Conservation (phyloP, 92 coral and sea anemone genomes). For the Scolanthus callimorphus region DNA sequence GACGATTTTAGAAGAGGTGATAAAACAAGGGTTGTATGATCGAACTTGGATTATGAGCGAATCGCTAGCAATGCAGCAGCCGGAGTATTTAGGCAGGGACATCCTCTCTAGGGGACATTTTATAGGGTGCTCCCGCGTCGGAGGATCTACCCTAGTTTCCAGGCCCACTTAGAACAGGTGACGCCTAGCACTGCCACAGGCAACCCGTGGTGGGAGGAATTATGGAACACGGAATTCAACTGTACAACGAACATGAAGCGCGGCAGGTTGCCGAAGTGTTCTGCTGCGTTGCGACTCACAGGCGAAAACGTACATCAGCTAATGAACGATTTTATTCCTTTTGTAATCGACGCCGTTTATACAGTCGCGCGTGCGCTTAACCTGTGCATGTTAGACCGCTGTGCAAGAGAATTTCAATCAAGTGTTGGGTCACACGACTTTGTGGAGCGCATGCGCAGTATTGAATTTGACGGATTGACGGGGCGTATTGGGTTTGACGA, state of each 20-base stretch:
- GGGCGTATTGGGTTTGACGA: conserved; percentile 23
- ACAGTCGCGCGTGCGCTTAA: conserved; percentile 60
- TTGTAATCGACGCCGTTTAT: conserved; percentile 60
- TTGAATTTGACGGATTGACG: conserved; percentile 23
- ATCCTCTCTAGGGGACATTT: conserved; percentile 13
- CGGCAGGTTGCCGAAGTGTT: conserved; percentile 1
- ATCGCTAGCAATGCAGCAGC: conserved; percentile 37
- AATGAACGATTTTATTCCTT: conserved; percentile 39
- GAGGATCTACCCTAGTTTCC: conserved; percentile 19
- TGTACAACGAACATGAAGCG: conserved; percentile 5
- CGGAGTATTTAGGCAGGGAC: conserved; percentile 17
- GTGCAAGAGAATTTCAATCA: conserved; percentile 15
- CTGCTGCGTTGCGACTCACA: conserved; percentile 14
- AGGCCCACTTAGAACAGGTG: conserved; percentile 22
- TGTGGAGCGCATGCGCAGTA: conserved; percentile 9
- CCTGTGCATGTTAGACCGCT: conserved; percentile 13
- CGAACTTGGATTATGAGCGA: conserved; percentile 71
- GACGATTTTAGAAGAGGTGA: conserved; percentile 36
- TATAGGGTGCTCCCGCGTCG: conserved; percentile 40
- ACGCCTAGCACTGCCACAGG: no score
- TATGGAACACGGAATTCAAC: conserved; percentile 50
- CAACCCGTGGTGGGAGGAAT: conserved; percentile 56
- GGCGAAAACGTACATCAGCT: conserved; percentile 19
- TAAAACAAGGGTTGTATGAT: conserved; percentile 25
- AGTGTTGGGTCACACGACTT: conserved; percentile 19